Base-by-base conservation (phyloP, 1,140 invertebrate species). In the Ips typographus region DNA sequence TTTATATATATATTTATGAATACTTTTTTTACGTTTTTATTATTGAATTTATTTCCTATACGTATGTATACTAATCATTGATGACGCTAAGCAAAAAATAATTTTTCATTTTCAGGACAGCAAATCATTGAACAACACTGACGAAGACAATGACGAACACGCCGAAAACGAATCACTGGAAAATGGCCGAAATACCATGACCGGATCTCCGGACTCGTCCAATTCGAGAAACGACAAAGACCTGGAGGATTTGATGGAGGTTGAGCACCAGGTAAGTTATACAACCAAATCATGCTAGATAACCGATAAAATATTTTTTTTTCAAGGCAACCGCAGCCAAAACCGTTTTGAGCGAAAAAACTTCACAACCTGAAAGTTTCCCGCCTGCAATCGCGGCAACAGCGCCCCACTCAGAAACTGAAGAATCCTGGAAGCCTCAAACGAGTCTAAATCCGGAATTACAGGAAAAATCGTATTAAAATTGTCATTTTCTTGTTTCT, bases 161-260 rank as follows among this genome's bases (percentile, higher is more conserved):
- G 73, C 72, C 57, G 77, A 78, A 40, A 62, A 67, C n/a, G 77
- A 77, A 56, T 79, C 76, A 70, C 65, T 78, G 57, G 79, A 79
- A 70, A 80, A 80, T 63, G 79, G 78, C 40, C 65, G 78, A 6
- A 76, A 80, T 68, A 76, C 73, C 53, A 72, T 77, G 8, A 78
- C 75, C 3, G 78, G 77, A 5, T 77, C 78, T 7, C 78, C 79
- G 7, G 79, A 79, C 51, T 79, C 78, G 7, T 70, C 74, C 37
- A 75, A 79, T 55, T 80, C 78, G 6, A 72, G 77, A 43, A 79
- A 78, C 72, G 78, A 79, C 63, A 80, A 80, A 70, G 79, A 80
- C 68, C 64, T 80, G 38, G 79, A 80, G 53, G 79, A 80, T 55
- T 62, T 80, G 57, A 78, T 80, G 77, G 77, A 79, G 53, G 77